Percentiles rank a stretch among this genome's conserved stretches.
Conservation (phyloP, 2,888 invertebrate genomes). For the Plagodis dolabraria region DNA sequence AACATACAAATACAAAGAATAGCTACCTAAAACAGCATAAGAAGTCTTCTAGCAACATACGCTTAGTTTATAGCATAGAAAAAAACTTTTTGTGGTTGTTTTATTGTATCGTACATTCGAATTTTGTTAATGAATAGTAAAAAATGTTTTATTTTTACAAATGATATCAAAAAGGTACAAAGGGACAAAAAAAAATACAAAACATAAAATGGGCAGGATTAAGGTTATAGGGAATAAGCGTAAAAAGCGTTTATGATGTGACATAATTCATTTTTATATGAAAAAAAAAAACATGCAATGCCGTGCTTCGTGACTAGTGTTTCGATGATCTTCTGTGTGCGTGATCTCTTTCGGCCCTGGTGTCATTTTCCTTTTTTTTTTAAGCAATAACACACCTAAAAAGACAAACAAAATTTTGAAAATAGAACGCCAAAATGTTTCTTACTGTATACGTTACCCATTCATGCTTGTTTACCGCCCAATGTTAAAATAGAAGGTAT, state of each 20-base stretch:
- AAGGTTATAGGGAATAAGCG: slow-evolving; percentile 48
- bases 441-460: slow-evolving; percentile 34
- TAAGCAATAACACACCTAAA: slow-evolving; percentile 70
- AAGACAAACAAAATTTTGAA: slow-evolving; percentile 51
- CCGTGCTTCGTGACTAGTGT: slow-evolving; percentile 67
- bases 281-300: slow-evolving; percentile 58
- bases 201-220: slow-evolving; percentile 20
- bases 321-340: slow-evolving; percentile 52
- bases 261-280: slow-evolving; percentile 21
- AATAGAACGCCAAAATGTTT: slow-evolving; percentile 18
- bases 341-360: slow-evolving; percentile 84
- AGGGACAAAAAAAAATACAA: slow-evolving; percentile 17
- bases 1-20: slow-evolving; percentile 1
- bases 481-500: slow-evolving; percentile 30
- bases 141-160: slow-evolving; percentile 32
- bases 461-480: slow-evolving; percentile 46
- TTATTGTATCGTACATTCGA: slow-evolving; percentile 25
- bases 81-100: slow-evolving; percentile 19
- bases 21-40: slow-evolving; percentile 7
- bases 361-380: slow-evolving; percentile 70
- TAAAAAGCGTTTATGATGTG: slow-evolving; percentile 45
- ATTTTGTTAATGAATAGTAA: slow-evolving; percentile 20
- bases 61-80: slow-evolving; percentile 3
- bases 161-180: slow-evolving; percentile 25
- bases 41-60: slow-evolving; percentile 11